A percentile compares a stretch with the other conserved stretches of the same genome.
Evolutionary conservation across 2,113 vertebrate species (phyloP).

Genomic region (Erinaceus europaeus): DNA sequence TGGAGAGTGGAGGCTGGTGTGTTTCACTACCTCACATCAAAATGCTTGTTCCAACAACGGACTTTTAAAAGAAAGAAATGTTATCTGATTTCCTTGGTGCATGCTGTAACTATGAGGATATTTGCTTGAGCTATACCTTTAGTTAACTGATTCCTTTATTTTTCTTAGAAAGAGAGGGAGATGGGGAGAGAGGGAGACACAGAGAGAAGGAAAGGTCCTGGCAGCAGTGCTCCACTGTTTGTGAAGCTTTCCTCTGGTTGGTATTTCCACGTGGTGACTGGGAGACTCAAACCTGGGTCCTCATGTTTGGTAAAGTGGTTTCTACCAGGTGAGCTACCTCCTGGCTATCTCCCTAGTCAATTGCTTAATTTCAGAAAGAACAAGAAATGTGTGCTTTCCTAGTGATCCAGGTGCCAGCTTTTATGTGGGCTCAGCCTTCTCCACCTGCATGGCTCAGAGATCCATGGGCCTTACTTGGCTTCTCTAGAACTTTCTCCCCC

Average conservation of each 20-base stretch:
- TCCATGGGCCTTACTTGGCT: background rate
- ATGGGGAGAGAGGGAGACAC: no score
- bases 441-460: background rate
- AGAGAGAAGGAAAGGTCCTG: no score
- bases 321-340: no score
- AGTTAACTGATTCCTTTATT: no score
- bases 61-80: background rate
- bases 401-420: no score
- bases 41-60: background rate
- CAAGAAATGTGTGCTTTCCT: background rate
- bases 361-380: background rate
- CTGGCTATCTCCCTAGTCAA: no score
- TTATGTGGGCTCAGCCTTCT: background rate
- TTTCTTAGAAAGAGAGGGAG: background rate
- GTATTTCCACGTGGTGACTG: no score
- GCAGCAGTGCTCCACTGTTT: no score
- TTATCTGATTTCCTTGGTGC: conserved; percentile 4
- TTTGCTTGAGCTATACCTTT: background rate
- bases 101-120: background rate
- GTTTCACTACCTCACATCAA: background rate
- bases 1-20: background rate
- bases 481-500: background rate
- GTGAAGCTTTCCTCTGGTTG: no score
- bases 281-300: no score
- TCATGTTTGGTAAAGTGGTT: no score